Conservation (phyloP, 2,113 vertebrate species). For the Megaceryle torquata region DNA sequence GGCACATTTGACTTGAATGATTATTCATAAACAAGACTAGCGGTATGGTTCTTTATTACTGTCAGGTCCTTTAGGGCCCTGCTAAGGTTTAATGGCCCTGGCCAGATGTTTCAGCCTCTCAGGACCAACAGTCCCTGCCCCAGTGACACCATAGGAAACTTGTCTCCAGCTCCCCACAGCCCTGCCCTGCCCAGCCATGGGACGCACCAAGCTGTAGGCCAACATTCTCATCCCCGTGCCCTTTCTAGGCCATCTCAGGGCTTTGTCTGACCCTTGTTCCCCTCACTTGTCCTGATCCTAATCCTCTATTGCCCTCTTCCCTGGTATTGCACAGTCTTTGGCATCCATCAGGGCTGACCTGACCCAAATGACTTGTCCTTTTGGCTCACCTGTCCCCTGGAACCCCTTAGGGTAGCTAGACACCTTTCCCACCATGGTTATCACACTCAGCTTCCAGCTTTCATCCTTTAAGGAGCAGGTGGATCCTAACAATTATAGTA, state of each 20-base stretch:
- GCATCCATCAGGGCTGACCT: accelerated
- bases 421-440: neutral
- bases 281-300: neutral
- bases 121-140: neutral
- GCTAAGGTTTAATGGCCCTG: neutral
- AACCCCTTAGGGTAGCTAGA: neutral
- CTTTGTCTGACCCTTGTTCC: neutral
- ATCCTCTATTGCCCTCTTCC: neutral
- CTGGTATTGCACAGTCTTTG: neutral
- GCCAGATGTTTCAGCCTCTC: accelerated
- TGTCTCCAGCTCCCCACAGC: neutral
- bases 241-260: neutral
- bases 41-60: neutral
- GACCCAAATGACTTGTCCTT: neutral
- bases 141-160: accelerated
- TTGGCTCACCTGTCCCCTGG: neutral
- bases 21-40: neutral
- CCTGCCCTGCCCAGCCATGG: accelerated
- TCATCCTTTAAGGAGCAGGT: neutral
- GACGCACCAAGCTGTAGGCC: accelerated
- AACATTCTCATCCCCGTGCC: too few relatives aligned
- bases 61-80: neutral
- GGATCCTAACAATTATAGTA: neutral
- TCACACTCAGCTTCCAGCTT: accelerated
- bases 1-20: neutral